Percentiles rank a stretch among this genome's conserved stretches.
These are phyloP conservation scores for Pseudomyrmex flavicornis DNA, from an alignment of 1,140 invertebrate species.

Conservation along the genomic window DNA sequence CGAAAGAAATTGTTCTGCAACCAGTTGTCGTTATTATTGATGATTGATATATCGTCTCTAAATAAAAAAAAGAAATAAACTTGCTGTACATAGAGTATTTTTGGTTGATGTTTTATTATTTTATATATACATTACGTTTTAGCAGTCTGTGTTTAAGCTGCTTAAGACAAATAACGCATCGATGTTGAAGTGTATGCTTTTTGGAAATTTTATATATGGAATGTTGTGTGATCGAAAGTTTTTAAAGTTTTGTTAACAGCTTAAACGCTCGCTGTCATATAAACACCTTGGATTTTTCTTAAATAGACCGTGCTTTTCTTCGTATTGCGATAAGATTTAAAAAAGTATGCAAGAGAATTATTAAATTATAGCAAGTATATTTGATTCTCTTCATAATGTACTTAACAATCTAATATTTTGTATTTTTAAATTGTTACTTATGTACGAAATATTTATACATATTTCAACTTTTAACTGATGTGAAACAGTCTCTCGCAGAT, in stretches of 20 bases:
- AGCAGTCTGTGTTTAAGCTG: constrained; percentile 73
- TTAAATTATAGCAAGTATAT: constrained; percentile 45
- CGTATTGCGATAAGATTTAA: constrained; percentile 48
- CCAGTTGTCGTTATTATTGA: constrained; percentile 77
- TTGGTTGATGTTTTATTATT: constrained; percentile 82
- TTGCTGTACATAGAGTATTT: constrained; percentile 83
- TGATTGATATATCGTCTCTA: constrained; percentile 77
- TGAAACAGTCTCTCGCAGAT: not conserved
- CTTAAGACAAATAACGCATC: constrained; percentile 3
- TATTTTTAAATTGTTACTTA: constrained; percentile 24
- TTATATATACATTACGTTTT: constrained; percentile 66
- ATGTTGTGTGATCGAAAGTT: constrained; percentile 12
- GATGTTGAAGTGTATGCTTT: not conserved
- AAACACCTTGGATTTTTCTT: constrained; percentile 47
- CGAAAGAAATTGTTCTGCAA: constrained; percentile 74
- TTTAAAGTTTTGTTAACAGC: constrained; percentile 55
- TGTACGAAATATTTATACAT: not conserved
- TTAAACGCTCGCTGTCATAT: constrained; percentile 69
- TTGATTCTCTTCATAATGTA: constrained; percentile 40
- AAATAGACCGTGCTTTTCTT: constrained; percentile 48
- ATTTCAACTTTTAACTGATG: constrained; percentile 28
- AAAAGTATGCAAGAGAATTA: constrained; percentile 44
- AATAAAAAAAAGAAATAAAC: constrained; percentile 81
- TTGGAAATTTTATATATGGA: not conserved
- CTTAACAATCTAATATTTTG: constrained; percentile 6